Percentiles rank a stretch among this genome's conserved stretches.
Evolutionary conservation across 2,797 vertebrate species (phyloP).

Genomic region (Poecilia gillii): DNA sequence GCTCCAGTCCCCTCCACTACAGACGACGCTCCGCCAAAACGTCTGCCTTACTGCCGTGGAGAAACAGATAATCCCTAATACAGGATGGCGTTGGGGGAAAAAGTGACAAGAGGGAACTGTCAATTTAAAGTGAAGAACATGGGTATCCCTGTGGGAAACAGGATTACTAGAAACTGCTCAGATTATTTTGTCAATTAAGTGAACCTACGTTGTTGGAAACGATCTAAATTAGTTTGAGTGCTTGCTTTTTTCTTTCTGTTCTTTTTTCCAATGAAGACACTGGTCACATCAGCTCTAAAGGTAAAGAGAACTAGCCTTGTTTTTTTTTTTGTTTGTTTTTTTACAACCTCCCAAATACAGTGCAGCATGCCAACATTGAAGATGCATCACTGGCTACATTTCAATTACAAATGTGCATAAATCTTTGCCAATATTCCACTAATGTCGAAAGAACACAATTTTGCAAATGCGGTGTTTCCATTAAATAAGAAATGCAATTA

Average conservation of each 20-base stretch:
- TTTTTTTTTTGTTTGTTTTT: no score
- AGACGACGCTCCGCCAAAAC: not conserved
- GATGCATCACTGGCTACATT: no score
- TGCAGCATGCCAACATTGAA: no score
- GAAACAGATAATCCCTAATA: constrained; percentile 1
- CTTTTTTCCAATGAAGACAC: no score
- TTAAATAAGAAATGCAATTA: no score
- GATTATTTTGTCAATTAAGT: not conserved
- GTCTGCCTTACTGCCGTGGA: not conserved
- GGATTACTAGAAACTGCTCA: not conserved
- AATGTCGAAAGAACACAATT: no score
- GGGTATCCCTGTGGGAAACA: not conserved
- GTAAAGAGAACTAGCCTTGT: no score
- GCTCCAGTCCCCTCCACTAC: not conserved
- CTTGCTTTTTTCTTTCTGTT: not conserved
- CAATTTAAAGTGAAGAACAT: not conserved
- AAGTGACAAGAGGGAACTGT: not conserved
- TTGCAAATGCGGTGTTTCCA: no score
- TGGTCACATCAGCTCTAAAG: no score
- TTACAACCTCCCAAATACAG: no score
- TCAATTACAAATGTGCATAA: no score
- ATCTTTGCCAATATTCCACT: no score
- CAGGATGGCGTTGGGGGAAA: not conserved
- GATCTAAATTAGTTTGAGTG: not conserved
- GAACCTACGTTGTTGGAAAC: not conserved